Evolutionary conservation across 2,888 invertebrate species (phyloP), one percentile per base, ranked within the genome.

Genomic region (Limnephilus auricula): DNA sequence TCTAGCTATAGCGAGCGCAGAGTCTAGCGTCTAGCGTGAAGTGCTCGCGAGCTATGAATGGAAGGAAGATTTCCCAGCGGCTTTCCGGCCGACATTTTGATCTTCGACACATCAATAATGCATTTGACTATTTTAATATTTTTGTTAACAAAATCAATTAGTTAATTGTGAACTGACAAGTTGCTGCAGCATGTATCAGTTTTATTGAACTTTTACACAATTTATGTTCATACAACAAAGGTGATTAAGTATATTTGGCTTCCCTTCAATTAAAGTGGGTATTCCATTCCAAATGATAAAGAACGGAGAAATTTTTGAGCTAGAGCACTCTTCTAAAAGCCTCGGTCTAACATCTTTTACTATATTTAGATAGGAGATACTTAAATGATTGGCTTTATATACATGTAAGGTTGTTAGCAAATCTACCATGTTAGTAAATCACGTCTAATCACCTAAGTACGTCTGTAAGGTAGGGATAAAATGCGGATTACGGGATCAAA

Each of bases 401-500:
- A 65, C 65, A 65, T 0, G 65, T 65, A 9, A 65, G n/a, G 25
- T 65, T 65, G 18, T 25, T 65, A 65, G 25, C 65, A 18, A 65
- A 65, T 65, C 65, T 25, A 4, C 25, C 25, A 65, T 31, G 80
- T 80, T 80, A 18, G 45, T 13, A 89, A 80, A 89, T 79, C 89
- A 89, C 79, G 45, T 32, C 80, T 31, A 89, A 89, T 89, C 79
- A 37, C 45, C 80, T 79, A 18, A 79, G 45, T 89, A 31, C 80
- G 32, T 88, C 31, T 78, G 78, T 88, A 31, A 50, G 9, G 30
- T 30, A 18, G 89, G 89, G 80, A 89, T 79, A 80, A 80, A 31
- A 45, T 37, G 65, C 13, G 80, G 90, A 90, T 90, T 90, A 90
- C 12, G 32, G 83, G 84, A 90, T 90, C 83, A 89, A 79, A 79